Conservation (phyloP, 2,797 vertebrate species). For the Channa striata region DNA sequence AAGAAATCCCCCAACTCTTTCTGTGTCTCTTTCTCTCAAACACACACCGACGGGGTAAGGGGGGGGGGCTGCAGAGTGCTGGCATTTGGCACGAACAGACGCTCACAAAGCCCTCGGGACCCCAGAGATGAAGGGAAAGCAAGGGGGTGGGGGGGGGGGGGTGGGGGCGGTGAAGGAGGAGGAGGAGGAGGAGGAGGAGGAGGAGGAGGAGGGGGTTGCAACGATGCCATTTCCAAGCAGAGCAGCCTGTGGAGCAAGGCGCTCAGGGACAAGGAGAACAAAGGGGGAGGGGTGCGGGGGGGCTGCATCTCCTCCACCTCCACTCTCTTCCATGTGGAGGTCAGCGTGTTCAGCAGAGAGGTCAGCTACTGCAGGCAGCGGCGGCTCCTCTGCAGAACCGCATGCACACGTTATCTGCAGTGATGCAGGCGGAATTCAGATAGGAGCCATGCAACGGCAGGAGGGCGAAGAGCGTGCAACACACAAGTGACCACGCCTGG, state of each 20-base stretch:
- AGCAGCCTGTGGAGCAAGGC: constrained; percentile 64
- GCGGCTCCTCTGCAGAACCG: constrained; percentile 40
- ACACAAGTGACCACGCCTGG: too few relatives aligned
- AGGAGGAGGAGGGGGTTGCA: constrained; percentile 38
- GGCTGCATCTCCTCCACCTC: constrained; percentile 13
- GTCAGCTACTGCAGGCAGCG: constrained; percentile 51
- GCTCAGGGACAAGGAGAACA: constrained; percentile 53
- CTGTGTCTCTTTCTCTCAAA: constrained; percentile 30
- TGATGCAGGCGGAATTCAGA: constrained; percentile 26
- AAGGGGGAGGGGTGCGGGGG: not conserved
- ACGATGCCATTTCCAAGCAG: constrained; percentile 65
- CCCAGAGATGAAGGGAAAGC: constrained; percentile 59
- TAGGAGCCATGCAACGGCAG: not conserved
- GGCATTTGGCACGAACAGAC: constrained; percentile 77
- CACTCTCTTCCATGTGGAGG: constrained; percentile 49
- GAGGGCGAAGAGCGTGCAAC: not conserved
- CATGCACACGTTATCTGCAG: constrained; percentile 31
- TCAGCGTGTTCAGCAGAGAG: constrained; percentile 47
- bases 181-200: constrained; percentile 28
- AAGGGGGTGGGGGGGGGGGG: constrained; percentile 22
- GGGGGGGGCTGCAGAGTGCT: constrained; percentile 50
- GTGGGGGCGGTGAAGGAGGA: constrained; percentile 11
- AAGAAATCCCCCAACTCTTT: constrained; percentile 56
- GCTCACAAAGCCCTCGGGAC: constrained; percentile 67
- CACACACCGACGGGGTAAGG: constrained; percentile 19